Evolutionary conservation across 2,797 vertebrate species (phyloP), one percentile per base, ranked within the genome.

Genomic region (Enteromius paludinosus): DNA sequence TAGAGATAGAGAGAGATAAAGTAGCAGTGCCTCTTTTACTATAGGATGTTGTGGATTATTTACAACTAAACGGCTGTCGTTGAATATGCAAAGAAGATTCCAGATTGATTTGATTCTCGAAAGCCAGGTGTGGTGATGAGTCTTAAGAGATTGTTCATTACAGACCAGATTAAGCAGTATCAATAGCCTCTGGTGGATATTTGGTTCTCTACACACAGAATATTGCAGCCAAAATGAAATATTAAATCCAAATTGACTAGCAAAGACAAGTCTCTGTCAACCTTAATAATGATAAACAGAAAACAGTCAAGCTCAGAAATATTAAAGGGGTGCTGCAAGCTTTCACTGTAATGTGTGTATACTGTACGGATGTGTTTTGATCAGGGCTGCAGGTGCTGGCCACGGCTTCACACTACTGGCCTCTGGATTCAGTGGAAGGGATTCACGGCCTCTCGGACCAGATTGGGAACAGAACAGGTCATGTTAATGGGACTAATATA

Each of bases 401-500:
- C 14, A 96, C 96, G 0, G 97, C 97, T 56, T 97, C 98, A 71
- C 97, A 99, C 87, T 99, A 99, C 82, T 99, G 98, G 98, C 97
- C 97, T 0, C 71, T 99, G 86, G 97, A 96, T 88, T 92, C 88
- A 0, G 97, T 98, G 93, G 96, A 97, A 0, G 97, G 96, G 73
- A 98, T 98, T 87, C 93, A 90, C 2, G 96, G 97, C 23, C 94
- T 98, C 79, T 96, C 92, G 90, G 96, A 98, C 59, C 89, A 91
- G 0, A 94, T 95, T 81, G 95, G 96, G 96, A 97, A 96, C 95
- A 96, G 93, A 92, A 85, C 83, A 87, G 94, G 89, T 93, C 72
- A 86, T 93, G 92, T 87, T 91, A 94, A 84, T 91, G 93, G 92
- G 83, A 95, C 81, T 87, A 90, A 87, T 91, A 92, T 93, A 93